Evolutionary conservation across 2,888 invertebrate species (phyloP).

Genomic region (Acronicta leporina): DNA sequence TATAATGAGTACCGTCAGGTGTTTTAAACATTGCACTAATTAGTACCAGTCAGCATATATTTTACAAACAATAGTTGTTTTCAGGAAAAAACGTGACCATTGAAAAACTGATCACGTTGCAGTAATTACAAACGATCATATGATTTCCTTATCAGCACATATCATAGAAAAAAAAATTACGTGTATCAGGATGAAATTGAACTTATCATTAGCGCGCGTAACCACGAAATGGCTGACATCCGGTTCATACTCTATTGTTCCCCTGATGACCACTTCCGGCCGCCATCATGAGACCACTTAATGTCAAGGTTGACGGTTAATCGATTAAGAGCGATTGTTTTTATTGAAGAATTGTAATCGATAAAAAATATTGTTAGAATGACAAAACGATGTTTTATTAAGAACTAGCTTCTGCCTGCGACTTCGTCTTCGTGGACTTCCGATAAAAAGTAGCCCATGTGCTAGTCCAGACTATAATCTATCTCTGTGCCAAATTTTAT

Average conservation of each 20-base stretch:
- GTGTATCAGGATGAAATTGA: constrained; percentile 50
- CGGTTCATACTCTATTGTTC: constrained; percentile 53
- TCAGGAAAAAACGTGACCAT: constrained; percentile 5
- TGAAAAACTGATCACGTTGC: constrained; percentile 15
- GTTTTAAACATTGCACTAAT: too few species aligned
- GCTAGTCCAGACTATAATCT: too few species aligned
- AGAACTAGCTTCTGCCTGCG: too few species aligned
- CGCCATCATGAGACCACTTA: constrained; percentile 48
- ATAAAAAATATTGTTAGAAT: neutral
- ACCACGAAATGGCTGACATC: constrained; percentile 49
- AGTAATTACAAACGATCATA: neutral
- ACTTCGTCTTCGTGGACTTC: too few species aligned
- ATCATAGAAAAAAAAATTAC: constrained; percentile 29
- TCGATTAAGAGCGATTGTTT: constrained; percentile 28
- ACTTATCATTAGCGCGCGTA: constrained; percentile 39
- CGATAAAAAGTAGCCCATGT: too few species aligned
- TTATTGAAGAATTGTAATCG: constrained; percentile 8
- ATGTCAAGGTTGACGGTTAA: constrained; percentile 54
- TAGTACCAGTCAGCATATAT: too few species aligned
- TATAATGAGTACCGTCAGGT: too few species aligned
- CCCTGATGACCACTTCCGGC: constrained; percentile 56
- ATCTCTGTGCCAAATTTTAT: too few species aligned
- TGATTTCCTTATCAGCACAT: constrained; percentile 20
- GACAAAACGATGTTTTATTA: neutral
- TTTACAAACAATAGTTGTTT: too few species aligned